Percentiles rank a stretch among this genome's conserved stretches.
phyloP scores from a whole-genome alignment of 2,797 vertebrate genomes.

The Phrynocephalus forsythii region DNA sequence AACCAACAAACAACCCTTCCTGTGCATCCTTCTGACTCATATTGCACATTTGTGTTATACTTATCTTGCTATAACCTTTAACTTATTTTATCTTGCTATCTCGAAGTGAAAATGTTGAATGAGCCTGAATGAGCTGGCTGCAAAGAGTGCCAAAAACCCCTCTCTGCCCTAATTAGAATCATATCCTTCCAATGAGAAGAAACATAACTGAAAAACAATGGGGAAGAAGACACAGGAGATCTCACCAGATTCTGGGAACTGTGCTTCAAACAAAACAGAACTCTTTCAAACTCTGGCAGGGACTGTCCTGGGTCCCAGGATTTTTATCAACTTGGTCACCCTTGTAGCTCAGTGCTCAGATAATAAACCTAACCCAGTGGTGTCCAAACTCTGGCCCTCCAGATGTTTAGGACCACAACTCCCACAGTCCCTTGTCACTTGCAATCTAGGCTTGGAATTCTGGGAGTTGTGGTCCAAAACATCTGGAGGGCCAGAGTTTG shows the following conservation, averaged over 20 bases:
- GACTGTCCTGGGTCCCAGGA: neutral
- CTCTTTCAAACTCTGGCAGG: neutral
- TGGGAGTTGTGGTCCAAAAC: too few species aligned
- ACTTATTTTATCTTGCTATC: neutral
- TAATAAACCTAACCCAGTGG: neutral
- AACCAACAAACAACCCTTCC: neutral
- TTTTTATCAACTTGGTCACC: neutral
- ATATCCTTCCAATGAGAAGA: neutral
- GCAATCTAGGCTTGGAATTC: too few species aligned
- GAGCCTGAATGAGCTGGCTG: slow-evolving; percentile 1
- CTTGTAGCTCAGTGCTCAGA: neutral
- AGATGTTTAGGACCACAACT: too few species aligned
- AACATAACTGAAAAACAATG: neutral
- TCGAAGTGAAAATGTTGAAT: neutral
- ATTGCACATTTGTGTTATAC: neutral
- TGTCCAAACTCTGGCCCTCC: too few species aligned
- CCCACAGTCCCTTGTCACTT: too few species aligned
- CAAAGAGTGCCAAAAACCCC: neutral
- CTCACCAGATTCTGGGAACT: neutral
- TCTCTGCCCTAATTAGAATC: slow-evolving; percentile 9
- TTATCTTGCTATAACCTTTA: neutral
- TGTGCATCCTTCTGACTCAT: neutral
- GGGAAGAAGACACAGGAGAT: neutral
- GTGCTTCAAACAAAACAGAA: neutral
- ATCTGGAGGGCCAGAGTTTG: too few species aligned